These are phyloP conservation scores for Antheraea yamamai DNA, from an alignment of 2,888 invertebrate species.

Conservation along the genomic window DNA sequence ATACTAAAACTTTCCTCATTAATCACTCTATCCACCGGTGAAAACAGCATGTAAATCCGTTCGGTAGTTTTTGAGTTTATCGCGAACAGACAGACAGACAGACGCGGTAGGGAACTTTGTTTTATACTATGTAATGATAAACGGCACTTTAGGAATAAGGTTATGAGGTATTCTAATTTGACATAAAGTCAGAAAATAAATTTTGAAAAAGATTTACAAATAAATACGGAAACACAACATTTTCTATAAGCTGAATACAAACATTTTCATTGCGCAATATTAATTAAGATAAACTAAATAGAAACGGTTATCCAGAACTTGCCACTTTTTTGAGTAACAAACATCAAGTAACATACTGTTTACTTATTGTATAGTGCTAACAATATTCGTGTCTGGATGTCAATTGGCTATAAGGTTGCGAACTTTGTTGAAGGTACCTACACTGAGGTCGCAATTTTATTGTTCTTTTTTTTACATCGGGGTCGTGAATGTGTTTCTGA, in stretches of 20 bases:
- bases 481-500: constrained; percentile 51
- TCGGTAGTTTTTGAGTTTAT: too few relatives aligned
- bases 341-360: constrained; percentile 10
- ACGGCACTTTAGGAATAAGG: too few relatives aligned
- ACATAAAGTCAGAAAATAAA: too few relatives aligned
- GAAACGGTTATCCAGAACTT: background rate
- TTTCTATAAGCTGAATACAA: background rate
- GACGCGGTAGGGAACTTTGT: too few relatives aligned
- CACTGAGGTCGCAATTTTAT: constrained; percentile 47
- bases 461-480: constrained; percentile 52
- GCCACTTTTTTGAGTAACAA: background rate
- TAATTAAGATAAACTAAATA: background rate
- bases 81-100: too few relatives aligned
- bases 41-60: too few relatives aligned
- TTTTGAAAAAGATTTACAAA: too few relatives aligned
- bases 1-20: too few relatives aligned
- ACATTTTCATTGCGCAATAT: background rate
- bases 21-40: too few relatives aligned
- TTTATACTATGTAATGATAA: too few relatives aligned
- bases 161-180: too few relatives aligned
- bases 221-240: background rate
- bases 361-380: constrained; percentile 1
- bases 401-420: constrained; percentile 75
- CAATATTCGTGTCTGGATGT: constrained; percentile 72
- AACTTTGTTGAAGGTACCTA: constrained; percentile 53